These are phyloP conservation scores for Euthynnus affinis DNA, from an alignment of 2,797 vertebrate species.

Conservation along the genomic window DNA sequence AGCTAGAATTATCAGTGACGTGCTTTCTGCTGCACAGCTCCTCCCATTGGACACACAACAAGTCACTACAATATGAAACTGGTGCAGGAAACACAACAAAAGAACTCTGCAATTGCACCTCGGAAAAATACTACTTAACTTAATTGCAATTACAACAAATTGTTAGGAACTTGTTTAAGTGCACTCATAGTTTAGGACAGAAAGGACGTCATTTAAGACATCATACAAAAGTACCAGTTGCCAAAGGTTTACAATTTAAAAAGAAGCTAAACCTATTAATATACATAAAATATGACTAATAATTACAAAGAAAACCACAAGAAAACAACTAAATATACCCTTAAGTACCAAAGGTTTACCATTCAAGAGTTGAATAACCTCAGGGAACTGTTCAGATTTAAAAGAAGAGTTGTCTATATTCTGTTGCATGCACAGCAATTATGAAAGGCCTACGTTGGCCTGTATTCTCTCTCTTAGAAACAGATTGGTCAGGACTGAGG, in stretches of 20 bases:
- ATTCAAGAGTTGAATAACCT: neutral
- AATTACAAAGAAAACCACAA: too few species aligned
- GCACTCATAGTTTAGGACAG: neutral
- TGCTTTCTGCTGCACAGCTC: constrained; percentile 3
- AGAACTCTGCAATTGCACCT: constrained; percentile 10
- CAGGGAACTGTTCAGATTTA: neutral
- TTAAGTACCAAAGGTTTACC: constrained; percentile 2
- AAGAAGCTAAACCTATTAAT: neutral
- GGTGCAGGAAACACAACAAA: constrained; percentile 10
- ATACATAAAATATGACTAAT: neutral
- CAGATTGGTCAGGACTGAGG: neutral
- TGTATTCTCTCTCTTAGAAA: constrained; percentile 6
- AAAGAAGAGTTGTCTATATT: neutral
- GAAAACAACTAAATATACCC: neutral
- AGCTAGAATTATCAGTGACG: constrained; percentile 12
- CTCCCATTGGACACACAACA: constrained; percentile 2
- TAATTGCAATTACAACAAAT: neutral
- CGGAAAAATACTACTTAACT: constrained; percentile 13
- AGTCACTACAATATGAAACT: constrained; percentile 13
- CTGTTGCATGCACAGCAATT: constrained; percentile 6
- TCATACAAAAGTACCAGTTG: neutral
- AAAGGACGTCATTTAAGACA: neutral
- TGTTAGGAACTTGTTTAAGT: neutral
- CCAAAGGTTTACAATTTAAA: too few species aligned
- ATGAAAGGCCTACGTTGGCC: neutral